phyloP scores from a whole-genome alignment of 1,140 invertebrate species.

The Zaprionus vittiger region DNA sequence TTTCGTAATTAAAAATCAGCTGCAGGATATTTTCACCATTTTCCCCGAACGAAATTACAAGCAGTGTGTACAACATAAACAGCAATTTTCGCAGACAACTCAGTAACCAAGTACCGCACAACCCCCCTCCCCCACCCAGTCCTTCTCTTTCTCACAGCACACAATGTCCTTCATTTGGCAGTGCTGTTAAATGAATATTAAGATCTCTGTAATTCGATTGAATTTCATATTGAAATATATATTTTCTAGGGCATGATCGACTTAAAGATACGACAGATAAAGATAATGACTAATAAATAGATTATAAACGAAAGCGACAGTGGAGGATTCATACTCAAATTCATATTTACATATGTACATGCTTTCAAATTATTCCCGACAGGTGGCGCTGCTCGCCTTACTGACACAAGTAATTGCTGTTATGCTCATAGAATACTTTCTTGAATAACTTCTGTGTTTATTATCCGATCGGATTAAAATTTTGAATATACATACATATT shows the following conservation, averaged over 20 bases:
- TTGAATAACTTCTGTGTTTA: no score
- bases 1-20: slow-evolving; percentile 80
- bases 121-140: neutral
- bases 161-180: neutral
- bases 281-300: neutral
- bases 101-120: neutral
- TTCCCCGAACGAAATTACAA: slow-evolving; percentile 61
- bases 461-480: no score
- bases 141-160: neutral
- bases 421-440: no score
- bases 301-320: neutral
- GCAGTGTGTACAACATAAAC: slow-evolving; percentile 52
- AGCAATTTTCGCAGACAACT: slow-evolving; percentile 52
- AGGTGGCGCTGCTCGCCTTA: no score
- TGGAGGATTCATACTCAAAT: no score
- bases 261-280: neutral
- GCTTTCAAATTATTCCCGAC: no score
- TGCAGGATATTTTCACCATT: slow-evolving; percentile 73
- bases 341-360: no score
- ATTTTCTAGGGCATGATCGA: slow-evolving; percentile 4
- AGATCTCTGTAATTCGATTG: slow-evolving; percentile 43
- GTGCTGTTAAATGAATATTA: slow-evolving; percentile 35
- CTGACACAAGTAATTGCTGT: no score
- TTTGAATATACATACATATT: no score
- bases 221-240: slow-evolving; percentile 36